A percentile compares a stretch with the other conserved stretches of the same genome.
Evolutionary conservation across 92 coral and sea anemone species (phyloP).

Genomic region (Siderastrea siderea): DNA sequence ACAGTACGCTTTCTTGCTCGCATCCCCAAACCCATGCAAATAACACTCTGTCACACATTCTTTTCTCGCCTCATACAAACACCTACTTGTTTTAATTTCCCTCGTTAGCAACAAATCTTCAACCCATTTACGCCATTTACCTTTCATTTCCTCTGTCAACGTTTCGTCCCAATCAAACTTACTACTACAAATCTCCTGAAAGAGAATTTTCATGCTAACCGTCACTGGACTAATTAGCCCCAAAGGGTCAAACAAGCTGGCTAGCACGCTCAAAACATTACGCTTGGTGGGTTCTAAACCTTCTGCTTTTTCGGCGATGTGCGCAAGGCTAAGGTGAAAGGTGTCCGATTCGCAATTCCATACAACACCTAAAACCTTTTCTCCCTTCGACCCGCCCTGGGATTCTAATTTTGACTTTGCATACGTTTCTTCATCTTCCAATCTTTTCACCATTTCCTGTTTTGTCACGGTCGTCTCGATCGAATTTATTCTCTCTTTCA

Average conservation of each 20-base stretch:
- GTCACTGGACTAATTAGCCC: too few relatives aligned
- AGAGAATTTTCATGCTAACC: too few relatives aligned
- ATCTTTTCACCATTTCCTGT: conserved; percentile 25
- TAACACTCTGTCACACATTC: conserved; percentile 37
- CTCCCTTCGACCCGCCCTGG: conserved; percentile 3
- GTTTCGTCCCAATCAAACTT: too few relatives aligned
- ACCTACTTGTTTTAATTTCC: conserved; percentile 37
- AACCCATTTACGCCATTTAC: conserved; percentile 29
- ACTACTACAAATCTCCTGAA: too few relatives aligned
- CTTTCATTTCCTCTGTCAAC: too few relatives aligned
- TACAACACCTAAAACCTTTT: conserved; percentile 53
- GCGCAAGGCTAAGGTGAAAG: conserved; percentile 47
- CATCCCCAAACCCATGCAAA: too few relatives aligned
- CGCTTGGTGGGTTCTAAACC: too few relatives aligned
- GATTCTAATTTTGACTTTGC: conserved; percentile 27
- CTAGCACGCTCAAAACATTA: too few relatives aligned
- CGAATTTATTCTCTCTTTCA: conserved; percentile 35
- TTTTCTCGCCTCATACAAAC: conserved; percentile 44
- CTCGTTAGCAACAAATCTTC: conserved; percentile 39
- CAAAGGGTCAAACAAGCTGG: too few relatives aligned
- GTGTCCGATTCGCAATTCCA: conserved; percentile 59
- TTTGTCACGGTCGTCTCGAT: conserved; percentile 4
- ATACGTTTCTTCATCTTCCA: conserved; percentile 55
- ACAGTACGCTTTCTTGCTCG: too few relatives aligned
- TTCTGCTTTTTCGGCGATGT: conserved; percentile 13